phyloP scores from a whole-genome alignment of 92 coral and sea anemone species.

The Bergia sp. region DNA sequence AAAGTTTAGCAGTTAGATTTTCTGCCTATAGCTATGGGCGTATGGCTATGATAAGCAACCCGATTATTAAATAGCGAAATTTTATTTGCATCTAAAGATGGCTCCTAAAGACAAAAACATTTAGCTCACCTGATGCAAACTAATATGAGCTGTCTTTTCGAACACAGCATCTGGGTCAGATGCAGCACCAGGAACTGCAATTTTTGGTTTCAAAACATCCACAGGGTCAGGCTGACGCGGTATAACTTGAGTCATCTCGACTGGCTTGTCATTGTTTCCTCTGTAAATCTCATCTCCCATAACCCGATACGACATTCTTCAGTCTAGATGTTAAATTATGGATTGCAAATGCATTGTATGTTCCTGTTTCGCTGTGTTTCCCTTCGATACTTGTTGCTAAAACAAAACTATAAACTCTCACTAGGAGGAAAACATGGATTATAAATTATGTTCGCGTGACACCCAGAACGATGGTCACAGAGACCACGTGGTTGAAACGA shows the following conservation, averaged over 20 bases:
- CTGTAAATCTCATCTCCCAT: slow-evolving; percentile 14
- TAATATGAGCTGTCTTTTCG: slow-evolving; percentile 40
- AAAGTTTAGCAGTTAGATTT: too few relatives aligned
- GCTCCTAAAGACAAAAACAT: background rate
- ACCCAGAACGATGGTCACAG: background rate
- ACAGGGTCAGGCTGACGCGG: slow-evolving; percentile 21
- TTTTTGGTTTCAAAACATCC: slow-evolving; percentile 6
- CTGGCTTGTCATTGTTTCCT: background rate
- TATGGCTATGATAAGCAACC: too few relatives aligned
- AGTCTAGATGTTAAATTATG: background rate
- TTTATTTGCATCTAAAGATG: background rate
- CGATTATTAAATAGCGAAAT: too few relatives aligned
- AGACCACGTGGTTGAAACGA: background rate
- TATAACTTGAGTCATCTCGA: slow-evolving; percentile 40
- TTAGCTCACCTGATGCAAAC: slow-evolving; percentile 25
- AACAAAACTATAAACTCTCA: background rate
- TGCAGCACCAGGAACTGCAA: background rate
- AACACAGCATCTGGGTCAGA: slow-evolving; percentile 44
- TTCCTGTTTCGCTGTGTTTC: background rate
- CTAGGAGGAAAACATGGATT: too few relatives aligned
- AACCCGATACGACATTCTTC: slow-evolving; percentile 20
- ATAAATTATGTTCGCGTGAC: background rate
- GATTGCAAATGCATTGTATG: background rate
- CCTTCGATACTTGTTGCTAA: background rate
- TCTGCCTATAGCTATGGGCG: too few relatives aligned